Evolutionary conservation across 2,888 invertebrate species (phyloP).

Genomic region (Poecilus cupreus): DNA sequence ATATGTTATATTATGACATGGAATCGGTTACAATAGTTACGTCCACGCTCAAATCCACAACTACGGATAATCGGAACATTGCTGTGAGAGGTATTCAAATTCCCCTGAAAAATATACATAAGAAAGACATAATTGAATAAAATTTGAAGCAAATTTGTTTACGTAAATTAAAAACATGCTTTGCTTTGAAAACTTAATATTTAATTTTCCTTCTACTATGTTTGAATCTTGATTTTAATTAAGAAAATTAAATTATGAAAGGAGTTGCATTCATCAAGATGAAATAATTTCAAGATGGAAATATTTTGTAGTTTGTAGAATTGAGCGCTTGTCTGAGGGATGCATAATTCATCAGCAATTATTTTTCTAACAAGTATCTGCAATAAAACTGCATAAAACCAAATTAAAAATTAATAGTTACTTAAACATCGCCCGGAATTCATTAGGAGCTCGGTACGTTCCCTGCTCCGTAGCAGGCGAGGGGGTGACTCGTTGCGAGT

Average conservation of each 20-base stretch:
- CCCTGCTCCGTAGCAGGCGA: neutral
- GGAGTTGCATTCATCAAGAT: neutral
- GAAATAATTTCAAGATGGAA: neutral
- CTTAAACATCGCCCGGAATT: neutral
- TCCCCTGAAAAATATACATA: too few relatives aligned
- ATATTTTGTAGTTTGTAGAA: too few relatives aligned
- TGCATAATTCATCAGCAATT: slow-evolving; percentile 17
- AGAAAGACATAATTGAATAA: too few relatives aligned
- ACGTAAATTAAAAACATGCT: slow-evolving; percentile 26
- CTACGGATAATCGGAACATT: too few relatives aligned
- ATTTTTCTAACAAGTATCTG: too few relatives aligned
- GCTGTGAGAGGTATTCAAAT: too few relatives aligned
- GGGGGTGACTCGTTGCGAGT: neutral
- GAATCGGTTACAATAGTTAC: too few relatives aligned
- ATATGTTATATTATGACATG: too few relatives aligned
- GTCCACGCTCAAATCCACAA: too few relatives aligned
- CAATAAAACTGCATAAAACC: slow-evolving; percentile 17
- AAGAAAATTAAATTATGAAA: slow-evolving; percentile 32
- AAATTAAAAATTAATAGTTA: slow-evolving; percentile 15
- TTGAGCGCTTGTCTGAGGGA: neutral
- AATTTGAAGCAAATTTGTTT: slow-evolving; percentile 19
- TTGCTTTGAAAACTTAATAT: slow-evolving; percentile 34
- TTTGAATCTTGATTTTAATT: slow-evolving; percentile 28
- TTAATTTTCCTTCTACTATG: slow-evolving; percentile 14
- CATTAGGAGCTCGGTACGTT: neutral